Conservation (phyloP, 2,113 vertebrate genomes). For the Gila orcuttii region DNA sequence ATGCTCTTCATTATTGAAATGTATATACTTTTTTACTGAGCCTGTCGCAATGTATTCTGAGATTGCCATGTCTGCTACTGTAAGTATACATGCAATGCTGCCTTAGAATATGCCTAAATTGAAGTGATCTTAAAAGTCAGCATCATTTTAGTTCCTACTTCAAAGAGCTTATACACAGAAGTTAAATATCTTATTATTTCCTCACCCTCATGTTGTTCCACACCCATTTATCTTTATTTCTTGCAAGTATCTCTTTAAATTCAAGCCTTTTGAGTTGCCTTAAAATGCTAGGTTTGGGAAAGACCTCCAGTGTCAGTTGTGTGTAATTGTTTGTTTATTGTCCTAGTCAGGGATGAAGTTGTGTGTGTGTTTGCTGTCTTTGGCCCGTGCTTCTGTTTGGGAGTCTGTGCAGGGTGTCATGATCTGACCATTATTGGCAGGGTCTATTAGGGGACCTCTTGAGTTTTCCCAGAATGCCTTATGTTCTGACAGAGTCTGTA, state of each 20-base stretch:
- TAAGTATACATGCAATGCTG: neutral
- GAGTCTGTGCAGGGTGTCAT: conserved; percentile 18
- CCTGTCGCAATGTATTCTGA: neutral
- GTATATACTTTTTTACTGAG: too few relatives aligned
- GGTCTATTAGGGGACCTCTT: neutral
- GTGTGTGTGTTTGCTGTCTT: neutral
- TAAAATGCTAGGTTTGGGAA: neutral
- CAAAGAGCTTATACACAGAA: neutral
- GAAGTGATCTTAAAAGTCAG: neutral
- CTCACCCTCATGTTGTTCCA: neutral
- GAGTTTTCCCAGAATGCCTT: conserved; percentile 13
- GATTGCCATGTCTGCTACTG: neutral
- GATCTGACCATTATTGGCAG: conserved; percentile 15
- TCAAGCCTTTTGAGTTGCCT: neutral
- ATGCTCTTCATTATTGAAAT: too few relatives aligned
- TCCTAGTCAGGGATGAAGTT: neutral
- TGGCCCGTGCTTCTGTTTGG: neutral
- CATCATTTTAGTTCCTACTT: neutral
- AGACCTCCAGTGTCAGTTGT: neutral
- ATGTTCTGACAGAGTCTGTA: neutral
- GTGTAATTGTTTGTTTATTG: neutral
- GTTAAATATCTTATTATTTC: neutral
- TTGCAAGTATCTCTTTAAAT: neutral
- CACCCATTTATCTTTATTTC: neutral
- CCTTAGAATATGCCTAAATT: neutral